Conservation (phyloP, 2,113 vertebrate species). For the Protobothrops flavoviridis region DNA sequence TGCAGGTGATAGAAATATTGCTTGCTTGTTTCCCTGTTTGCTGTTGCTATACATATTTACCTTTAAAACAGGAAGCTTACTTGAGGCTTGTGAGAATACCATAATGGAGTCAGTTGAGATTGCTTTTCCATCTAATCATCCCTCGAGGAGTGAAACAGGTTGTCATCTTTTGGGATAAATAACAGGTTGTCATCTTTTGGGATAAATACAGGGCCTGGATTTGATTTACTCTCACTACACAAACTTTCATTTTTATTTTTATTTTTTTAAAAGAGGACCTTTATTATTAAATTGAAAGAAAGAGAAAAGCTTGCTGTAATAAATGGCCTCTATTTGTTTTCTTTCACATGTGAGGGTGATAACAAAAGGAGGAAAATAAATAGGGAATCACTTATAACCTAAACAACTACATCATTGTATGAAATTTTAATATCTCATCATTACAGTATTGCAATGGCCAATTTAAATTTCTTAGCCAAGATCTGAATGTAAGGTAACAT, state of each 20-base stretch:
- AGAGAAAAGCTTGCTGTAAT: background rate
- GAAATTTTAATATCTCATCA: background rate
- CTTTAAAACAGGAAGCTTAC: background rate
- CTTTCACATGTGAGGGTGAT: background rate
- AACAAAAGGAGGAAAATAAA: background rate
- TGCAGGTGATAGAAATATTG: background rate
- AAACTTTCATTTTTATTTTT: background rate
- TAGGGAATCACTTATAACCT: constrained; percentile 2
- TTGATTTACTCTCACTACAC: background rate
- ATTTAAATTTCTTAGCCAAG: constrained; percentile 17
- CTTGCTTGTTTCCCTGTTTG: background rate
- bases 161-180: background rate
- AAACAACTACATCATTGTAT: background rate
- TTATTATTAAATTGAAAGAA: background rate
- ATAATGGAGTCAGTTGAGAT: background rate
- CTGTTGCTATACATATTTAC: background rate
- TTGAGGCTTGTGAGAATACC: background rate
- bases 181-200: background rate
- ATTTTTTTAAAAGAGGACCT: background rate
- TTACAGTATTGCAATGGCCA: background rate
- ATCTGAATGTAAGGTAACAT: background rate
- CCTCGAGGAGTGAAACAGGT: background rate
- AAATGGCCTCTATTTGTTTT: background rate
- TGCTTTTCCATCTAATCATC: background rate
- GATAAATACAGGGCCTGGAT: background rate